Evolutionary conservation across 2,113 vertebrate genomes (phyloP), one percentile per base, ranked within the genome.

Genomic region (Pedetes capensis): DNA sequence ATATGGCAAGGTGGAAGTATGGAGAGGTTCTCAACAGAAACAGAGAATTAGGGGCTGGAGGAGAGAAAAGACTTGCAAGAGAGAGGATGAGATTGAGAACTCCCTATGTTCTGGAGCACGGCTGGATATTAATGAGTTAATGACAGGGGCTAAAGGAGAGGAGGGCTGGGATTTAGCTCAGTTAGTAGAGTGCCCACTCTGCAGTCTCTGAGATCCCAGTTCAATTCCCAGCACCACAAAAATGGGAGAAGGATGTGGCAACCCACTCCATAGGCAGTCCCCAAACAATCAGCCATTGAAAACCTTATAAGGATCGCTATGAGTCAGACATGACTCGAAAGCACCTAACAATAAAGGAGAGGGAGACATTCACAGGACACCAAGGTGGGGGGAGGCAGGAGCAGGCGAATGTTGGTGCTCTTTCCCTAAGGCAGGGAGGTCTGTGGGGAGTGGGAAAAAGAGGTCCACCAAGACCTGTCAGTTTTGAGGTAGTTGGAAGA

Each of bases 1-100:
- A 1, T 2, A 20, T 0, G 16, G 69, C 25, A 55, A 72, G 34
- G 32, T 6, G 12, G 23, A 53, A 2, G 27, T 20, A 5, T 20
- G 4, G 9, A 49, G n/a, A 53, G 7, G 8, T 71, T 89, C 80
- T 14, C 44, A 57, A 68, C 80, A 80, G 71, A 23, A 84, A 39
- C 57, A 14, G 53, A 18, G 20, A 87, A 55, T 6, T 51, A 44
- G 53, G 51, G 42, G 10, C 34, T 71, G 4, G 6, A 64, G 20
- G 44, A 83, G 55, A 84, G 80, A 16, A n/a, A 63, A 78, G 37
- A 39, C 34, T 47, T 47, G 14, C 29, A n/a, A 42, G 49, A 49
- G 49, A 59, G 23, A 84, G 25, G 7, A 11, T 55, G 47, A 51
- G 44, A 57, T 2, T 42, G 25, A 83, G 68, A n/a, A 92, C n/a